Conservation (phyloP, 2,888 invertebrate species). For the Sabatieria punctata region DNA sequence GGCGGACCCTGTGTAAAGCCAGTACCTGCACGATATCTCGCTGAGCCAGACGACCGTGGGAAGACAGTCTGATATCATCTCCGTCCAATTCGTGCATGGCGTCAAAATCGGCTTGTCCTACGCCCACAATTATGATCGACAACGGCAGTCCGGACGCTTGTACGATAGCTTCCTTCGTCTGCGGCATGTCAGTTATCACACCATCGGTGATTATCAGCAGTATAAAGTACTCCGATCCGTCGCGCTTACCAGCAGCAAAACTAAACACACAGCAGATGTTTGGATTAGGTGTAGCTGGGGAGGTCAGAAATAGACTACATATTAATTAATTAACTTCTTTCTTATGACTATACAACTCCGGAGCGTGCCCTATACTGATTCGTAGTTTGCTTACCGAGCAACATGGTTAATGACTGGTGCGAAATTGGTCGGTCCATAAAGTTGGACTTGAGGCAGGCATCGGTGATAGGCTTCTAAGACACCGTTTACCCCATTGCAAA, state of each 20-base stretch:
- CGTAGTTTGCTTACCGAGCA: slow-evolving; percentile 34
- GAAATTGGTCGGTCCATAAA: slow-evolving; percentile 43
- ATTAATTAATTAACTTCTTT: too few relatives aligned
- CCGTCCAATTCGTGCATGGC: slow-evolving; percentile 20
- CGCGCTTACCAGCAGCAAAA: slow-evolving; percentile 37
- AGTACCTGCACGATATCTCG: slow-evolving; percentile 44
- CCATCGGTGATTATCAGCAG: slow-evolving; percentile 46
- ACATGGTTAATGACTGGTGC: slow-evolving; percentile 42
- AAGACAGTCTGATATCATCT: slow-evolving; percentile 19
- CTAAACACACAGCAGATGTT: too few relatives aligned
- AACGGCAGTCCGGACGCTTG: slow-evolving; percentile 29
- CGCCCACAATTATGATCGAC: slow-evolving; percentile 45
- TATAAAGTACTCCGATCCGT: slow-evolving; percentile 43
- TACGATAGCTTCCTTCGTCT: slow-evolving; percentile 34
- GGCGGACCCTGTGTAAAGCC: too few relatives aligned
- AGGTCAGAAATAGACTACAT: too few relatives aligned
- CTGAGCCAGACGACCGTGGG: slow-evolving; percentile 37
- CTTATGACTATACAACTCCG: too few relatives aligned
- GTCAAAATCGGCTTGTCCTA: slow-evolving; percentile 43
- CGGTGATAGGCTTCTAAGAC: slow-evolving; percentile 38
- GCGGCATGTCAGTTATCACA: slow-evolving; percentile 43
- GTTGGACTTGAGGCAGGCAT: slow-evolving; percentile 38
- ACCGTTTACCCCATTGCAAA: slow-evolving; percentile 36
- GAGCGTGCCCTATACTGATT: too few relatives aligned
- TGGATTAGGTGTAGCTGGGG: too few relatives aligned